A percentile compares a stretch with the other conserved stretches of the same genome.
These are phyloP conservation scores for Euphydryas editha DNA, from an alignment of 2,888 invertebrate species.

Conservation along the genomic window DNA sequence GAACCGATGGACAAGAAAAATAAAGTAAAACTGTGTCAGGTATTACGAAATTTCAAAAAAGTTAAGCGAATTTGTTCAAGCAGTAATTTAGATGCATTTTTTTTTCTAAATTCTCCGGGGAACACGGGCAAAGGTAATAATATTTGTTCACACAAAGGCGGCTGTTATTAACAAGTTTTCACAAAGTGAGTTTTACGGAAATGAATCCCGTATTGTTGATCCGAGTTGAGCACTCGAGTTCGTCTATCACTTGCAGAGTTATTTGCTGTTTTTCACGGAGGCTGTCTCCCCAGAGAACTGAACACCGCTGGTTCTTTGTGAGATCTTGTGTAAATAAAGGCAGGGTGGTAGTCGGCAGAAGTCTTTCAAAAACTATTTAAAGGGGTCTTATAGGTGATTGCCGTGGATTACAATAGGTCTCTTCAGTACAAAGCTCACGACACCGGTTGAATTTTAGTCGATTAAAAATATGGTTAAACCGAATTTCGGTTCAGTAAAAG, in stretches of 20 bases:
- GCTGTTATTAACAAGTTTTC: slow-evolving; percentile 51
- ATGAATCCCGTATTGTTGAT: slow-evolving; percentile 58
- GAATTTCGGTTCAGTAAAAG: too few relatives aligned
- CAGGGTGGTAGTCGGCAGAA: slow-evolving; percentile 57
- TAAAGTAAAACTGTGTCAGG: too few relatives aligned
- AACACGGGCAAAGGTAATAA: slow-evolving; percentile 5
- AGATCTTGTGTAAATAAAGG: slow-evolving; percentile 68
- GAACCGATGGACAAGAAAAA: too few relatives aligned
- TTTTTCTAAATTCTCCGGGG: background rate
- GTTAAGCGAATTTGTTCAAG: background rate
- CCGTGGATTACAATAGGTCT: slow-evolving; percentile 4
- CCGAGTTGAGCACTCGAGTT: slow-evolving; percentile 51
- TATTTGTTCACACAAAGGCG: slow-evolving; percentile 8
- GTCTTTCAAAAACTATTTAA: slow-evolving; percentile 76
- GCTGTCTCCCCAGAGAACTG: slow-evolving; percentile 18
- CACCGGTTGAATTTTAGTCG: background rate
- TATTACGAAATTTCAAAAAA: background rate
- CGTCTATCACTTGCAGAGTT: slow-evolving; percentile 67
- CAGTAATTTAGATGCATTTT: slow-evolving; percentile 5
- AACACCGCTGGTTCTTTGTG: slow-evolving; percentile 55
- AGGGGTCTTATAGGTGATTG: slow-evolving; percentile 39
- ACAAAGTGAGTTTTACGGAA: slow-evolving; percentile 65
- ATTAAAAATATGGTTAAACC: background rate
- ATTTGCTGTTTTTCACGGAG: slow-evolving; percentile 64
- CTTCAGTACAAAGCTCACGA: background rate